Evolutionary conservation across 2,888 invertebrate genomes (phyloP), one percentile per base, ranked within the genome.

Genomic region (Liposcelis brunnea): DNA sequence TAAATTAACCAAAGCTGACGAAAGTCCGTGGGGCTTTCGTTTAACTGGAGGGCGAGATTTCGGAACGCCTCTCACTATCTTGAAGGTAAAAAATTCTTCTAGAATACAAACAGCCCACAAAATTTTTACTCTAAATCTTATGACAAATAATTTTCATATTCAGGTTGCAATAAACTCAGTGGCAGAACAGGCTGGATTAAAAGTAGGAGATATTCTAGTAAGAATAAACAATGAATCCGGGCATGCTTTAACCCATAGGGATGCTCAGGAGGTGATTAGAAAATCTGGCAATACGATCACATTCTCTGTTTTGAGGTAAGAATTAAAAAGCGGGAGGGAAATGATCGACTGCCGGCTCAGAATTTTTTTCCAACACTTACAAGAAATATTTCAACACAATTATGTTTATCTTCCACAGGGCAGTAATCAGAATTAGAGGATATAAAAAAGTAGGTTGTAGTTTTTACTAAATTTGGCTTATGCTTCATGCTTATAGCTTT

Each of bases 201-300:
- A 74, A 57, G 74, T 80, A 11, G 90, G 89, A n/a, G 94, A 95
- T 65, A 69, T 80, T 32, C 72, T 95, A 51, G 69, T 84, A 32
- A 72, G 75, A 51, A 76, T 94, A 52, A 82, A 83, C 59, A 78
- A 79, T 48, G 66, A 68, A 32, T 67, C 75, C 40, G 73, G 83
- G 7, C 69, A 71, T 44, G 68, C 70, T 35, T 65, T 89, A 61
- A 71, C 78, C 8, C 90, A 89, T 58, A 77, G 78, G 35, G 77
- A 79, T 54, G 85, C 85, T 2, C 80, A 84, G 58, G 75, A 78
- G 51, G 68, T 75, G 46, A 77, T 91, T 49, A 65, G 74, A 42
- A 65, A 71, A 45, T 76, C 80, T 19, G 81, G 79, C 43, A 78
- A 82, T 59, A 70, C 71, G 47, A 75, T 91, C 52, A 71, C 70